A percentile compares a stretch with the other conserved stretches of the same genome.
phyloP scores from a whole-genome alignment of 2,797 vertebrate genomes.

The Naso thynnoides region DNA sequence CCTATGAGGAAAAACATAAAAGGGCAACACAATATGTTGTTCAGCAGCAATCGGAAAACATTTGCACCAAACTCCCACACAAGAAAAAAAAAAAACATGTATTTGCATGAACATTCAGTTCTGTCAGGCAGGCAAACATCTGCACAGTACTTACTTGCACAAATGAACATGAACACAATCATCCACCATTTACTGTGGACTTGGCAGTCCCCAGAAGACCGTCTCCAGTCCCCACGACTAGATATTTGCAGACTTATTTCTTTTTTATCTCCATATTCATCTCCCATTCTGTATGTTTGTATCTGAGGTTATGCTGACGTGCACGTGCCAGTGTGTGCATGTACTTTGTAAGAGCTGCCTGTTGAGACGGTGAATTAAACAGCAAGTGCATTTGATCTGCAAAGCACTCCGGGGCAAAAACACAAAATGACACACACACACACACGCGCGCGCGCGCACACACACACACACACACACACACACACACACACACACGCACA shows the following conservation, averaged over 20 bases:
- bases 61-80: slow-evolving; percentile 39
- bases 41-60: slow-evolving; percentile 30
- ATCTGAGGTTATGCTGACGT: slow-evolving; percentile 51
- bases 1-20: slow-evolving; percentile 3
- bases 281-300: slow-evolving; percentile 64
- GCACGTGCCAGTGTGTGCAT: slow-evolving; percentile 61
- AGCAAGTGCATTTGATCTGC: slow-evolving; percentile 83
- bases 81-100: slow-evolving; percentile 10
- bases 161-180: slow-evolving; percentile 65
- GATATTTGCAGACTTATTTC: slow-evolving; percentile 71
- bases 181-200: slow-evolving; percentile 50
- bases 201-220: slow-evolving; percentile 51
- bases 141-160: slow-evolving; percentile 57
- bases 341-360: slow-evolving; percentile 76
- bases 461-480: slow-evolving; percentile 30
- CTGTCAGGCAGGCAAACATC: slow-evolving; percentile 48
- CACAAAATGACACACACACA: slow-evolving; percentile 49
- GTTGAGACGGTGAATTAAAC: slow-evolving; percentile 84
- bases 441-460: slow-evolving; percentile 17
- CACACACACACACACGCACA: slow-evolving; percentile 25
- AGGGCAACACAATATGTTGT: slow-evolving; percentile 19
- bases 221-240: slow-evolving; percentile 47
- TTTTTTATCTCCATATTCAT: slow-evolving; percentile 69
- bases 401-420: slow-evolving; percentile 77
- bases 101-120: slow-evolving; percentile 52